Evolutionary conservation across 2,113 vertebrate species (phyloP).

Genomic region (Colinus virginianus): DNA sequence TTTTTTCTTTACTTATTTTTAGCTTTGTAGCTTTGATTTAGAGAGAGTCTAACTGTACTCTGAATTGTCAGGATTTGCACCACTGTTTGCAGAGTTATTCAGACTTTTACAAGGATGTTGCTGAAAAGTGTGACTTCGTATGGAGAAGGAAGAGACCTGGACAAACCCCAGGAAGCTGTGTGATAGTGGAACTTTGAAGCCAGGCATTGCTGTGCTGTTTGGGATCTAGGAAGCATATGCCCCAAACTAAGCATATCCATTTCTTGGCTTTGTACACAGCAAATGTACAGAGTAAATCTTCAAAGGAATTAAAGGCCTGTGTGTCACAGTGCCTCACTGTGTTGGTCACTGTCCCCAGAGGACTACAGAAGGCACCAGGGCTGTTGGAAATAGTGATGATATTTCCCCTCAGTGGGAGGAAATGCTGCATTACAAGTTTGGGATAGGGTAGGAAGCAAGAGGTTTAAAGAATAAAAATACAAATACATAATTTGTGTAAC

Average conservation of each 20-base stretch:
- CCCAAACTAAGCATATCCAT: neutral
- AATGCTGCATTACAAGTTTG: neutral
- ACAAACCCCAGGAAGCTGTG: neutral
- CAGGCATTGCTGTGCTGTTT: neutral
- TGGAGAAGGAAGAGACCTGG: neutral
- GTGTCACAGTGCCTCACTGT: neutral
- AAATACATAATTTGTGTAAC: neutral
- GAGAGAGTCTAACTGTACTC: neutral
- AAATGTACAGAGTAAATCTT: neutral
- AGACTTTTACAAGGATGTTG: neutral
- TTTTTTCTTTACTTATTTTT: too few species aligned
- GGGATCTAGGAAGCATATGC: neutral
- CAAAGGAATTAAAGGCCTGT: neutral
- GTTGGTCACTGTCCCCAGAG: accelerated
- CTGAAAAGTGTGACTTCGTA: neutral
- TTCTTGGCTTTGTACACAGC: neutral
- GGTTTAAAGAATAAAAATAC: neutral
- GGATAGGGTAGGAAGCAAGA: neutral
- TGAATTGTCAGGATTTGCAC: neutral
- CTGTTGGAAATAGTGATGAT: neutral
- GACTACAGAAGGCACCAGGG: neutral
- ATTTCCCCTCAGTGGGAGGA: neutral
- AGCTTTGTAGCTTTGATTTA: neutral
- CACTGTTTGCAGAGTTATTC: neutral
- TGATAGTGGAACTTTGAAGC: neutral